A percentile compares a stretch with the other conserved stretches of the same genome.
These are phyloP conservation scores for Cephalotes varians DNA, from an alignment of 2,888 invertebrate species.

Conservation along the genomic window DNA sequence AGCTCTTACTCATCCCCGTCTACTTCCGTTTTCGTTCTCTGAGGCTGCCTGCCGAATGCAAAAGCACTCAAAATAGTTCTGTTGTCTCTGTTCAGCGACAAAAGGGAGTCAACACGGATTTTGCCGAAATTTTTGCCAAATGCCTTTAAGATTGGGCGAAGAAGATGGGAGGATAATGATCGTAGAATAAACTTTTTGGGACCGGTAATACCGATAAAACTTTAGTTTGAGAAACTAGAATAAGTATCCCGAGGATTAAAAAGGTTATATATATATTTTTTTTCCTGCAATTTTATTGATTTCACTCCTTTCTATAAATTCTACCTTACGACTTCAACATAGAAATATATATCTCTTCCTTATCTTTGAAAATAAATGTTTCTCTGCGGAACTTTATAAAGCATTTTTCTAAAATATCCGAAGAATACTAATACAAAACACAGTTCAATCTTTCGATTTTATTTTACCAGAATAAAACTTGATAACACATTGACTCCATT, in stretches of 20 bases:
- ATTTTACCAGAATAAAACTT: background rate
- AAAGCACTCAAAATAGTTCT: slow-evolving; percentile 31
- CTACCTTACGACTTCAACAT: no score
- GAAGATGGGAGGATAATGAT: background rate
- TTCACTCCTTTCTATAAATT: background rate
- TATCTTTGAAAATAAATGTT: slow-evolving; percentile 1
- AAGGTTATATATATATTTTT: background rate
- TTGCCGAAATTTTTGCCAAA: slow-evolving; percentile 28
- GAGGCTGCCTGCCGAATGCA: slow-evolving; percentile 16
- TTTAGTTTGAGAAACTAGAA: background rate
- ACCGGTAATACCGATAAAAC: background rate
- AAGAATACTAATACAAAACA: background rate
- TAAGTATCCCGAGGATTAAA: background rate
- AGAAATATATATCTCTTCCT: background rate
- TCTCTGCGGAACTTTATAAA: background rate
- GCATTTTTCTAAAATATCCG: background rate
- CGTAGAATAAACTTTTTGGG: background rate
- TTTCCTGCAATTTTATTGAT: slow-evolving; percentile 4
- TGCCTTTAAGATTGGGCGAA: background rate
- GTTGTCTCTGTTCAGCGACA: slow-evolving; percentile 12
- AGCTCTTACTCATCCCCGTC: slow-evolving; percentile 6
- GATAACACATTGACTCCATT: background rate
- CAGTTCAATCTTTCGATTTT: background rate
- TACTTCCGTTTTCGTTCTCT: slow-evolving; percentile 24
- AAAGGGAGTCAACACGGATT: background rate